Conservation (phyloP, 2,888 invertebrate genomes). For the Eucera pruinosa region DNA sequence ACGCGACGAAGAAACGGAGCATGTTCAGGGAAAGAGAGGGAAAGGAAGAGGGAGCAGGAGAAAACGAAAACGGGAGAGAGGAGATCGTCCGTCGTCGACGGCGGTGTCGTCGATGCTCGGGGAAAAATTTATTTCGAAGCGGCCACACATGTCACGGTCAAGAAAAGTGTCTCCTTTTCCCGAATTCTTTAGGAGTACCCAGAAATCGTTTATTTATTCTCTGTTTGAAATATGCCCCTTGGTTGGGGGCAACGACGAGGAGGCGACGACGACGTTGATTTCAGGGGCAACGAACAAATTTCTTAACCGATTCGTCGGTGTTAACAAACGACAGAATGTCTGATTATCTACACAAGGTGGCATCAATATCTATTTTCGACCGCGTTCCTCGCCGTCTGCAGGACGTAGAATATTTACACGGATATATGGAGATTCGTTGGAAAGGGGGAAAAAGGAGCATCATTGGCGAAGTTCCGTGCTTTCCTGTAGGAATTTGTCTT, state of each 20-base stretch:
- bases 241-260: not conserved
- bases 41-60: not conserved
- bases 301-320: conserved; percentile 1
- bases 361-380: conserved; percentile 49
- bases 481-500: not conserved
- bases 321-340: conserved; percentile 27
- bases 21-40: not conserved
- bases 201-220: conserved; percentile 45
- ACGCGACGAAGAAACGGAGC: conserved; percentile 44
- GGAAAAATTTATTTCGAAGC: conserved; percentile 64
- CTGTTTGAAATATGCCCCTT: conserved; percentile 17
- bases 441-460: not conserved
- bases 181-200: conserved; percentile 35
- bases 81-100: conserved; percentile 23
- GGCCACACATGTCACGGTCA: conserved; percentile 60
- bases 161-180: conserved; percentile 59
- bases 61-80: conserved; percentile 22
- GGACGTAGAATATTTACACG: conserved; percentile 1
- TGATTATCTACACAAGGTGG: conserved; percentile 33
- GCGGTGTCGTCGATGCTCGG: conserved; percentile 34
- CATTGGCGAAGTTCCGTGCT: not conserved
- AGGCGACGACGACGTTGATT: not conserved
- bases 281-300: not conserved
- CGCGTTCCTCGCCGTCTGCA: conserved; percentile 32
- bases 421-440: not conserved